Conservation (phyloP, 1,140 invertebrate genomes). For the Chrysoperla carnea region DNA sequence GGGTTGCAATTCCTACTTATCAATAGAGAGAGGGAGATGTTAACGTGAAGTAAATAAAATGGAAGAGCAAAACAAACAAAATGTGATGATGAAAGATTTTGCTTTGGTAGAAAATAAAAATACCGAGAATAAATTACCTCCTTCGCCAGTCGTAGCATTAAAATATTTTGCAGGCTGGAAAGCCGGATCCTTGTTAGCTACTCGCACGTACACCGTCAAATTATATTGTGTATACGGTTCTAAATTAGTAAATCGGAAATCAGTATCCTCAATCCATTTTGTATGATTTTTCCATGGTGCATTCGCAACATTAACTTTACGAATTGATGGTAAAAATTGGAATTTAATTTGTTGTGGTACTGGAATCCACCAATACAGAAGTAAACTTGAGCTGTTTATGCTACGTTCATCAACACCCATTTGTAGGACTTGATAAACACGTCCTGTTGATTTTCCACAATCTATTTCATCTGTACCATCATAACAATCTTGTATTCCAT, state of each 20-base stretch:
- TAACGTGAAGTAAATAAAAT: too few relatives aligned
- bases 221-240: slow-evolving; percentile 56
- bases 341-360: slow-evolving; percentile 22
- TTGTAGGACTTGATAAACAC: slow-evolving; percentile 30
- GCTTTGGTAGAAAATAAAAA: too few relatives aligned
- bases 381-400: slow-evolving; percentile 27
- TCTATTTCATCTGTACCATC: slow-evolving; percentile 54
- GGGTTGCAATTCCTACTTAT: too few relatives aligned
- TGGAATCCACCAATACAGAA: slow-evolving; percentile 35
- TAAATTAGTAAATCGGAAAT: slow-evolving; percentile 41
- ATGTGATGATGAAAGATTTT: too few relatives aligned
- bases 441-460: slow-evolving; percentile 28
- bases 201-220: slow-evolving; percentile 52
- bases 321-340: slow-evolving; percentile 41
- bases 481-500: slow-evolving; percentile 45
- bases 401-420: slow-evolving; percentile 31
- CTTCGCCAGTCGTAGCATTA: slow-evolving; percentile 40
- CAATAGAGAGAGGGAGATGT: too few relatives aligned
- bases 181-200: slow-evolving; percentile 24
- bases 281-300: slow-evolving; percentile 34
- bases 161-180: slow-evolving; percentile 42
- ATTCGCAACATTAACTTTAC: slow-evolving; percentile 15
- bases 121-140: slow-evolving; percentile 20
- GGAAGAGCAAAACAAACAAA: too few relatives aligned
- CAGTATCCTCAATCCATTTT: slow-evolving; percentile 29